Percentiles rank a stretch among this genome's conserved stretches.
These are phyloP conservation scores for Puma concolor DNA, from an alignment of 2,113 vertebrate genomes.

Conservation along the genomic window DNA sequence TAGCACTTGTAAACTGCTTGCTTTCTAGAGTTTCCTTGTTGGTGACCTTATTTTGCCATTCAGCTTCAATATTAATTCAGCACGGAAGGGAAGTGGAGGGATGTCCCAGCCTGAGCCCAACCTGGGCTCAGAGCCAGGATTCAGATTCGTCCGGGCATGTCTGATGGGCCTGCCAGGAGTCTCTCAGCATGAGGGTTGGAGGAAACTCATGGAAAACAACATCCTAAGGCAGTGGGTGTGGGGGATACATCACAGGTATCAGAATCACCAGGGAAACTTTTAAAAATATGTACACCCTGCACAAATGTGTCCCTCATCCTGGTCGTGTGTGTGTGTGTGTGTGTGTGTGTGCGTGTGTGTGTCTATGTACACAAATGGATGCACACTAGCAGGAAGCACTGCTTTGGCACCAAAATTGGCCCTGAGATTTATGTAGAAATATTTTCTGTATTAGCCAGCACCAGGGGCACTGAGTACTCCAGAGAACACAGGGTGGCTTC, in stretches of 20 bases:
- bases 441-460: not conserved
- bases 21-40: slow-evolving; percentile 59
- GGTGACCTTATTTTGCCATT: slow-evolving; percentile 60
- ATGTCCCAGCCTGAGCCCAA: slow-evolving; percentile 18
- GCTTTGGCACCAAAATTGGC: not conserved
- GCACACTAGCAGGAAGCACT: not conserved
- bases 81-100: slow-evolving; percentile 19
- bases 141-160: slow-evolving; percentile 49
- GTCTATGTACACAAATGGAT: not conserved
- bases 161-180: slow-evolving; percentile 46
- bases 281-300: not conserved
- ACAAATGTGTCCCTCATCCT: not conserved
- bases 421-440: not conserved
- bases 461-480: not conserved
- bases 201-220: slow-evolving; percentile 45
- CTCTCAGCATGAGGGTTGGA: not conserved
- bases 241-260: not conserved
- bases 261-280: slow-evolving; percentile 26
- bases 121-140: slow-evolving; percentile 63
- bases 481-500: not conserved
- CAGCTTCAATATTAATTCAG: slow-evolving; percentile 45
- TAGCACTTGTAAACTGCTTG: slow-evolving; percentile 8
- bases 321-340: not conserved
- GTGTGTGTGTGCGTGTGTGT: not conserved
- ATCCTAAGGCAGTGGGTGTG: slow-evolving; percentile 55